phyloP scores from a whole-genome alignment of 2,888 invertebrate species.

The Eilema caniola region DNA sequence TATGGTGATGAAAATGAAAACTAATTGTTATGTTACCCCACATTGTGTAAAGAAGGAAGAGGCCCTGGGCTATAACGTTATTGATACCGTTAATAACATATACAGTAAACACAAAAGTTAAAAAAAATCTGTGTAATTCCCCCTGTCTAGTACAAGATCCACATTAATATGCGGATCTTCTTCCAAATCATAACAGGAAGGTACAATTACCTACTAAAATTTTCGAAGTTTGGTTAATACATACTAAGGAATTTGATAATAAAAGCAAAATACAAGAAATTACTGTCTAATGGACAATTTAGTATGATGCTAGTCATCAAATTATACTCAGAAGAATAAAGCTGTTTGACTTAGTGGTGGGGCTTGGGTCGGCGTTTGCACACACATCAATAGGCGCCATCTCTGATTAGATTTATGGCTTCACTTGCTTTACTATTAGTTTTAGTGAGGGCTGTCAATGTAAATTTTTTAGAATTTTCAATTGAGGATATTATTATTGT shows the following conservation, averaged over 20 bases:
- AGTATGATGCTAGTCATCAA: slow-evolving; percentile 18
- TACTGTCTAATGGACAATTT: background rate
- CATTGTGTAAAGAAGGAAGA: no score
- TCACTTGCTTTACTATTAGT: slow-evolving; percentile 62
- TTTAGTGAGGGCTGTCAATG: slow-evolving; percentile 59
- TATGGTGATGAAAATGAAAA: no score
- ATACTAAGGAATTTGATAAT: background rate
- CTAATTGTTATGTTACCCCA: no score
- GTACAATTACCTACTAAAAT: no score
- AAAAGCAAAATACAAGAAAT: background rate
- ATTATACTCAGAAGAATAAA: slow-evolving; percentile 38
- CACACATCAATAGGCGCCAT: slow-evolving; percentile 54
- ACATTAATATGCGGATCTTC: no score
- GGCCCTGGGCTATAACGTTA: no score
- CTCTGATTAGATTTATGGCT: slow-evolving; percentile 71
- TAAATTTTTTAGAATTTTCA: background rate
- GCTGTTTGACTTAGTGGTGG: slow-evolving; percentile 5
- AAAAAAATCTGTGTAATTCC: no score
- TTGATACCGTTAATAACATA: no score
- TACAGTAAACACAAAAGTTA: no score
- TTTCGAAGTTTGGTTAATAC: no score
- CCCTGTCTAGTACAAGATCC: no score
- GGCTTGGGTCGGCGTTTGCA: background rate
- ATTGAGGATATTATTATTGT: background rate
- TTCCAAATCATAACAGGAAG: no score